These are phyloP conservation scores for Drosophila azteca DNA, from an alignment of 1,140 invertebrate species.

Conservation along the genomic window DNA sequence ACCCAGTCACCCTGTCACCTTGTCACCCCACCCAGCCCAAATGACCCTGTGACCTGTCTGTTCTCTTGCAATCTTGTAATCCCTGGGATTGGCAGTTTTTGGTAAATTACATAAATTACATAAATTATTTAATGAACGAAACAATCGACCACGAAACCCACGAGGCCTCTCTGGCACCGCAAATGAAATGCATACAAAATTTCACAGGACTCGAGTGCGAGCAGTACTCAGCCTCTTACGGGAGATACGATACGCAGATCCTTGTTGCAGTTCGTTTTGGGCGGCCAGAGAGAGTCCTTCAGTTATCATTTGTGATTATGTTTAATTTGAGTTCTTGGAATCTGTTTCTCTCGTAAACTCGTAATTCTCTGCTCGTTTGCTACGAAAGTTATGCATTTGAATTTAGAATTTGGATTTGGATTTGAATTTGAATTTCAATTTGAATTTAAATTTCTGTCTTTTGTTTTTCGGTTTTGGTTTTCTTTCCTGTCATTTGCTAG, in stretches of 20 bases:
- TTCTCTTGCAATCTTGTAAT: not conserved
- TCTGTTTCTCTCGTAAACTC: conserved; percentile 40
- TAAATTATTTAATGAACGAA: conserved; percentile 51
- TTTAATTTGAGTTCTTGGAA: conserved; percentile 17
- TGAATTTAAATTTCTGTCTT: conserved; percentile 5
- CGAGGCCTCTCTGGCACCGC: conserved; percentile 1
- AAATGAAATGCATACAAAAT: conserved; percentile 2
- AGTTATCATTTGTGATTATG: conserved; percentile 20
- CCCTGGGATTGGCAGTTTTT: conserved; percentile 58
- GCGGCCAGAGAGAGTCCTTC: conserved; percentile 42
- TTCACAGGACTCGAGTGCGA: conserved; percentile 18
- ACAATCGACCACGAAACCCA: no score
- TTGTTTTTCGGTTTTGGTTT: conserved; percentile 1
- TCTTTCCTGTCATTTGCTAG: conserved; percentile 40
- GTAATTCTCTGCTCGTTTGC: conserved; percentile 74
- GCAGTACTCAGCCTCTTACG: no score
- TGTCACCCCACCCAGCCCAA: conserved; percentile 5
- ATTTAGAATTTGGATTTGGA: conserved; percentile 60
- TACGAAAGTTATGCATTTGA: conserved; percentile 72
- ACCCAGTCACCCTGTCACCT: conserved; percentile 11
- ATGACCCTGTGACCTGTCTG: conserved; percentile 21
- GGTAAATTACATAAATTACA: conserved; percentile 75
- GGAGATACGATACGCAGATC: conserved; percentile 1
- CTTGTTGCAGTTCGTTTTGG: not conserved
- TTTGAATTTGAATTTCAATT: conserved; percentile 41